Evolutionary conservation across 2,113 vertebrate species (phyloP).

Genomic region (Barbus barbus): DNA sequence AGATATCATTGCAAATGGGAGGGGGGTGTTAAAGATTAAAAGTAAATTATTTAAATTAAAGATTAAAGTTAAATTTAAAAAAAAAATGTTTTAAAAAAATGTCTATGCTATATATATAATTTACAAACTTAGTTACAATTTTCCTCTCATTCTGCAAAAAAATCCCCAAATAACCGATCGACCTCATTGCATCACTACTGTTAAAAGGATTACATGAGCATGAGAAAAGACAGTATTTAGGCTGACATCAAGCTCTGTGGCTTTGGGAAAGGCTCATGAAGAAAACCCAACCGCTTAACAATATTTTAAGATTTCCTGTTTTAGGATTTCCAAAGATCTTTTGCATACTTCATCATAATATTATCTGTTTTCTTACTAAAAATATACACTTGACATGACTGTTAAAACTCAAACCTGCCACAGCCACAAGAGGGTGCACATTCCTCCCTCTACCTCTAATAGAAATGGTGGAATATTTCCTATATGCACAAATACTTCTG

Average conservation of each 20-base stretch:
- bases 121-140: neutral
- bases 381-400: neutral
- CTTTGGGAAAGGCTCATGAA: neutral
- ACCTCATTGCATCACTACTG: slow-evolving; percentile 6
- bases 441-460: neutral
- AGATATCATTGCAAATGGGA: neutral
- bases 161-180: neutral
- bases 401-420: neutral
- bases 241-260: neutral
- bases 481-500: neutral
- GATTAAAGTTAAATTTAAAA: no score
- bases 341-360: neutral
- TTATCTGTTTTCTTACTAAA: neutral
- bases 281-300: neutral
- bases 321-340: neutral
- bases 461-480: neutral
- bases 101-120: no score
- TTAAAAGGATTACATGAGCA: slow-evolving; percentile 40
- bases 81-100: no score
- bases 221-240: slow-evolving; percentile 29
- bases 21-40: no score
- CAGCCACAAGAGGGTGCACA: neutral
- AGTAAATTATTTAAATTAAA: no score
- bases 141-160: slow-evolving; percentile 11
- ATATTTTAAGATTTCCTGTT: neutral